Percentiles rank a stretch among this genome's conserved stretches.
These are phyloP conservation scores for Spilarctia lutea DNA, from an alignment of 2,888 invertebrate species.

Conservation along the genomic window DNA sequence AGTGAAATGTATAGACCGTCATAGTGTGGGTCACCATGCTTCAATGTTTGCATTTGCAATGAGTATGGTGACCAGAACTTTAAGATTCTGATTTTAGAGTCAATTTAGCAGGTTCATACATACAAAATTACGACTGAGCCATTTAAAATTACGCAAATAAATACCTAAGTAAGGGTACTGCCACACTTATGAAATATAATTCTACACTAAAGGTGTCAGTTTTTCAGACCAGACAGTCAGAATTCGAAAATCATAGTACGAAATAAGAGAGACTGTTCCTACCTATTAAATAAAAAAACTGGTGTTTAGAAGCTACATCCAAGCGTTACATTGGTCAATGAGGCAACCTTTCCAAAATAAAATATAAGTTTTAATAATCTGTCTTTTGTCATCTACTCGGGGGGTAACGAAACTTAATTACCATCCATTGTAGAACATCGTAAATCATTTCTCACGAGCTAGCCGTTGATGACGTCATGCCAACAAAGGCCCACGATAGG, in stretches of 20 bases:
- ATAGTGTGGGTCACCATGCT: too few species aligned
- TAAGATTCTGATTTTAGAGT: too few species aligned
- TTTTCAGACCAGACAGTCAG: too few species aligned
- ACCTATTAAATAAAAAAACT: neutral
- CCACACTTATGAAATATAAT: neutral
- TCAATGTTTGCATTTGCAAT: too few species aligned
- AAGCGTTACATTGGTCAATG: conserved; percentile 12
- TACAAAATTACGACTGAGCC: too few species aligned
- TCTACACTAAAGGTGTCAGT: neutral
- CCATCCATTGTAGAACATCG: conserved; percentile 47
- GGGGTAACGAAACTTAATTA: conserved; percentile 49
- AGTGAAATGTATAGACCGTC: neutral
- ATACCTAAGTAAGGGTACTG: neutral
- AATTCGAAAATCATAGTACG: too few species aligned
- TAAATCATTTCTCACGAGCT: conserved; percentile 53
- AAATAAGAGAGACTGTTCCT: neutral
- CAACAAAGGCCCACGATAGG: conserved; percentile 44
- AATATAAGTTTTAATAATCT: conserved; percentile 36
- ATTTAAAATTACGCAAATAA: neutral
- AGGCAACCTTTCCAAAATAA: conserved; percentile 28
- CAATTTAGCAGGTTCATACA: too few species aligned
- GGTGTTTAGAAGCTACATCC: neutral
- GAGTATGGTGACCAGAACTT: too few species aligned
- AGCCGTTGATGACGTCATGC: conserved; percentile 47
- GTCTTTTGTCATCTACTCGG: conserved; percentile 35